Conservation (phyloP, 2,797 vertebrate genomes). For the Rhinoraja longicauda region DNA sequence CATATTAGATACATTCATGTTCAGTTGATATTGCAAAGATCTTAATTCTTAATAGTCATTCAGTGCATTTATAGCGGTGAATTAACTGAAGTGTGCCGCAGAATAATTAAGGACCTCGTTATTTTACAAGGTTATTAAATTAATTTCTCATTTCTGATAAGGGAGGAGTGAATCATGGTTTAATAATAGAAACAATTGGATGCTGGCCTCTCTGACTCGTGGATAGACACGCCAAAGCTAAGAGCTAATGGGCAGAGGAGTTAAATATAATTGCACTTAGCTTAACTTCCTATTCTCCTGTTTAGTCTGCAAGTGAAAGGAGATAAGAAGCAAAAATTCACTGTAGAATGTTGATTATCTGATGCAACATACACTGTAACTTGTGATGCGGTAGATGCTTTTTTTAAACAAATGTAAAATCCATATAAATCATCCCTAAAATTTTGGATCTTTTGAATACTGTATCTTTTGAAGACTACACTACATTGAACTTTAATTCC, state of each 20-base stretch:
- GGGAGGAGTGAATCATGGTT: not conserved
- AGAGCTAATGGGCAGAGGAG: not conserved
- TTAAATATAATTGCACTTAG: not conserved
- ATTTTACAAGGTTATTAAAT: slow-evolving; percentile 3
- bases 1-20: not conserved
- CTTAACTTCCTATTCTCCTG: not conserved
- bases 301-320: not conserved
- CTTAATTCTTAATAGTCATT: not conserved
- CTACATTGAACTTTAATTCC: not conserved
- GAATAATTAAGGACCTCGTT: not conserved
- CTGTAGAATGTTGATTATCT: not conserved
- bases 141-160: not conserved
- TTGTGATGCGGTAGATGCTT: not conserved
- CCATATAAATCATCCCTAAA: not conserved
- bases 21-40: slow-evolving; percentile 19
- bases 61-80: not conserved
- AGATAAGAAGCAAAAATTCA: not conserved
- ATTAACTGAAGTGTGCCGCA: not conserved
- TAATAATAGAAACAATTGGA: slow-evolving; percentile 10
- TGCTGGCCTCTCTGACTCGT: not conserved
- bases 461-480: not conserved
- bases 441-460: not conserved
- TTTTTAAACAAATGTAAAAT: not conserved
- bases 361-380: not conserved
- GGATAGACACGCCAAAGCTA: not conserved